Percentiles rank a stretch among this genome's conserved stretches.
These are phyloP conservation scores for Lycaon pictus DNA, from an alignment of 2,113 vertebrate genomes.

Conservation along the genomic window DNA sequence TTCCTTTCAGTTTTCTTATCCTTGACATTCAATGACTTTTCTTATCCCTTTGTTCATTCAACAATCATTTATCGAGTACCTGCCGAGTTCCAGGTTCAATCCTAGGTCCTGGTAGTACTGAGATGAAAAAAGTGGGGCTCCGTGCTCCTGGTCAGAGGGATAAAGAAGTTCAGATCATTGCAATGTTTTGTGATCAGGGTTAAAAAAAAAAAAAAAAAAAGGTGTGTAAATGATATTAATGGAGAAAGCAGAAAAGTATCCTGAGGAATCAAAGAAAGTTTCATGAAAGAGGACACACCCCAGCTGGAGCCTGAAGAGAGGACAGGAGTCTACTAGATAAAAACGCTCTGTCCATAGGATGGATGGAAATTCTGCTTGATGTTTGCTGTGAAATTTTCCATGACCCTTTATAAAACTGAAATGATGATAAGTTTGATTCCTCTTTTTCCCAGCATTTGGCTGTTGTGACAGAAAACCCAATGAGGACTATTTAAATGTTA, in stretches of 20 bases:
- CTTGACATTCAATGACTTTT: constrained; percentile 7
- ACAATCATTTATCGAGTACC: neutral
- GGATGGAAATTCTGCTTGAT: neutral
- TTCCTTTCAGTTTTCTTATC: constrained; percentile 22
- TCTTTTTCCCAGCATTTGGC: neutral
- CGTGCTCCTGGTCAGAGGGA: neutral
- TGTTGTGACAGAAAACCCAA: neutral
- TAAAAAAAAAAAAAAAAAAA: neutral
- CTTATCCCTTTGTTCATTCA: neutral
- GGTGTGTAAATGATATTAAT: neutral
- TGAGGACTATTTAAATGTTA: neutral
- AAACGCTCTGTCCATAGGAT: neutral
- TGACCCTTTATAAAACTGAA: neutral
- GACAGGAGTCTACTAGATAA: neutral
- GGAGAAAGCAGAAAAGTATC: neutral
- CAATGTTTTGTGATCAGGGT: neutral
- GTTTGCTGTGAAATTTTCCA: neutral
- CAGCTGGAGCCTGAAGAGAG: neutral
- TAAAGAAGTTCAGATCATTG: neutral
- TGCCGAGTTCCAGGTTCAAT: neutral
- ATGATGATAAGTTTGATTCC: neutral
- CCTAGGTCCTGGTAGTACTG: neutral
- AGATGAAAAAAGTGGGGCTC: neutral
- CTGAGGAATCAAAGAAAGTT: neutral
- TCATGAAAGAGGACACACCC: neutral